A percentile compares a stretch with the other conserved stretches of the same genome.
Conservation (phyloP, 2,888 invertebrate species). For the Venustoraphidia nigricollis region DNA sequence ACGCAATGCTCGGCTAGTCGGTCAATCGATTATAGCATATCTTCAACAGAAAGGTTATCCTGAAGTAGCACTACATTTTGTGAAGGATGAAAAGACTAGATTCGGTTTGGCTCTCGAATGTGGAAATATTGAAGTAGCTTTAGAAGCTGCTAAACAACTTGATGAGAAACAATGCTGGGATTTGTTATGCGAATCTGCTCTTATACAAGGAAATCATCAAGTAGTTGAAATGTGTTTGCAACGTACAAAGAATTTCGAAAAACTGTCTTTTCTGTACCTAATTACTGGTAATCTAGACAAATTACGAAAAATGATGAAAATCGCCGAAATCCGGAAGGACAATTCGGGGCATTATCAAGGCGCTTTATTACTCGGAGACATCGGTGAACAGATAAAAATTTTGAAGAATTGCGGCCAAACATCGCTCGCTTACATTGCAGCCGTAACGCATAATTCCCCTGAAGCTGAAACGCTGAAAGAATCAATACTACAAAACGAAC, state of each 20-base stretch:
- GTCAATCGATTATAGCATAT: constrained; percentile 98
- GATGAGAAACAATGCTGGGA: constrained; percentile 96
- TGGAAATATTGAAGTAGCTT: constrained; percentile 93
- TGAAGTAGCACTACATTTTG: constrained; percentile 96
- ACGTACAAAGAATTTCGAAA: constrained; percentile 97
- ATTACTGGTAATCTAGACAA: constrained; percentile 98
- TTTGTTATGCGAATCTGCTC: constrained; percentile 81
- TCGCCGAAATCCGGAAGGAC: constrained; percentile 96
- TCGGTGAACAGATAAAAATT: constrained; percentile 74
- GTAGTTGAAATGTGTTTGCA: constrained; percentile 99
- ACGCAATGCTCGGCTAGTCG: constrained; percentile 86
- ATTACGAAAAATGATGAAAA: constrained; percentile 96
- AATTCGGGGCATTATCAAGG: constrained; percentile 94
- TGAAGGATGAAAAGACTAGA: constrained; percentile 94
- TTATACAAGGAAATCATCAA: constrained; percentile 87
- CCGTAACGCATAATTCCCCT: constrained; percentile 75
- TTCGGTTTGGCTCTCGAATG: constrained; percentile 94
- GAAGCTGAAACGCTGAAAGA: constrained; percentile 59
- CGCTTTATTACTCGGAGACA: constrained; percentile 81
- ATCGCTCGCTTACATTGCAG: constrained; percentile 85
- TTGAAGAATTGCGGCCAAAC: constrained; percentile 59
- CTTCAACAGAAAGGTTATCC: constrained; percentile 98
- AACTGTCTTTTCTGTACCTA: constrained; percentile 91
- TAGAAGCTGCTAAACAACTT: constrained; percentile 88
- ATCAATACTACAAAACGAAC: constrained; percentile 45